Percentiles rank a stretch among this genome's conserved stretches.
These are phyloP conservation scores for Invenusta paracnida DNA, from an alignment of 2,888 invertebrate species.

Conservation along the genomic window DNA sequence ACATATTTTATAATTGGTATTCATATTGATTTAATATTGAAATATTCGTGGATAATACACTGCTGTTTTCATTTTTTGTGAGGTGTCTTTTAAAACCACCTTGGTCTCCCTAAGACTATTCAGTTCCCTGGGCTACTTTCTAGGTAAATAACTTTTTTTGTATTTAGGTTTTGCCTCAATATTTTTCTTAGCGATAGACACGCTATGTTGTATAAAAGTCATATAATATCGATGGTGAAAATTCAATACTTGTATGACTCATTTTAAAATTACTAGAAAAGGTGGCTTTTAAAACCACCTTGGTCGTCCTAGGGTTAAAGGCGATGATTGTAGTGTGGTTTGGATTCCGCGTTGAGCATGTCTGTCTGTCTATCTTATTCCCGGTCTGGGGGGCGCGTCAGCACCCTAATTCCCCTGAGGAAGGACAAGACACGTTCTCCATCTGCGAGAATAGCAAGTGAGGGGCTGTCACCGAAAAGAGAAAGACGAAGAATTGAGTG, in stretches of 20 bases:
- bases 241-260: slow-evolving; percentile 29
- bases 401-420: too few relatives aligned
- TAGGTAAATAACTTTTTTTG: slow-evolving; percentile 14
- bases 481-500: too few relatives aligned
- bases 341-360: too few relatives aligned
- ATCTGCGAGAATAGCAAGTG: too few relatives aligned
- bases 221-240: slow-evolving; percentile 16
- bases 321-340: too few relatives aligned
- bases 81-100: slow-evolving; percentile 22
- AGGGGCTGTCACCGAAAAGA: too few relatives aligned
- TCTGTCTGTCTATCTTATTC: too few relatives aligned
- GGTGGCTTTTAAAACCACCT: neutral
- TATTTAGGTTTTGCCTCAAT: neutral
- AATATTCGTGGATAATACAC: slow-evolving; percentile 26
- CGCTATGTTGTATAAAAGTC: neutral
- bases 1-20: slow-evolving; percentile 17
- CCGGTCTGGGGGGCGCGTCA: too few relatives aligned
- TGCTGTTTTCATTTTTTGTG: slow-evolving; percentile 1
- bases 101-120: slow-evolving; percentile 24
- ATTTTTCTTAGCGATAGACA: neutral
- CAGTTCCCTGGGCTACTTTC: slow-evolving; percentile 15
- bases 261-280: slow-evolving; percentile 23
- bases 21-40: slow-evolving; percentile 29
- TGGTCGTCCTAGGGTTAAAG: neutral
- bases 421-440: too few relatives aligned